phyloP scores from a whole-genome alignment of 2,113 vertebrate species.

The Myiozetetes cayanensis region DNA sequence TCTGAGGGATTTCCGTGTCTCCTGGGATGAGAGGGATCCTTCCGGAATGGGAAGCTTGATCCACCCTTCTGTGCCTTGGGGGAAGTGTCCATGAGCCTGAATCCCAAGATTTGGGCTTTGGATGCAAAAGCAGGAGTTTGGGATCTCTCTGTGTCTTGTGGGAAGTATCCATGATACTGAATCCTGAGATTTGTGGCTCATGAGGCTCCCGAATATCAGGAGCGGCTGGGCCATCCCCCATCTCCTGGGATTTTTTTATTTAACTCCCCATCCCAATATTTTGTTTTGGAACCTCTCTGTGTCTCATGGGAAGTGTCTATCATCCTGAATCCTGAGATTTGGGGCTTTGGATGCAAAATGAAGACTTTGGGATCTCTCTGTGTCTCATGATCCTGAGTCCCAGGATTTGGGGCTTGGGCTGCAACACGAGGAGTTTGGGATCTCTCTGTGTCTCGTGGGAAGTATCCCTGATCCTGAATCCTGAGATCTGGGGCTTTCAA shows the following conservation, averaged over 20 bases:
- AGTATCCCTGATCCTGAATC: not conserved
- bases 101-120: too few species aligned
- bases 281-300: not conserved
- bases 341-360: not conserved
- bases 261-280: too few species aligned
- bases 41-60: not conserved
- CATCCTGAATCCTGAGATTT: not conserved
- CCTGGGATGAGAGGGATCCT: not conserved
- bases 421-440: not conserved
- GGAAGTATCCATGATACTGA: not conserved
- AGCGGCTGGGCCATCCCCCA: too few species aligned
- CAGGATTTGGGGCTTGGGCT: not conserved
- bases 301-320: rapidly evolving
- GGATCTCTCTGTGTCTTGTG: too few species aligned
- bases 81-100: too few species aligned
- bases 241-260: too few species aligned
- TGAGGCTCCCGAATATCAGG: too few species aligned
- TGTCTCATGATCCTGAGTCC: not conserved
- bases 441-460: not conserved
- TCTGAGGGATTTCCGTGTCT: too few species aligned
- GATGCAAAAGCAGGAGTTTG: too few species aligned
- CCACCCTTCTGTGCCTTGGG: not conserved
- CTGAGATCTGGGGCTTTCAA: not conserved
- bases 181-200: not conserved
- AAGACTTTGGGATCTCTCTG: not conserved